Conservation (phyloP, 2,797 vertebrate species). For the Phataginus tricuspis region DNA sequence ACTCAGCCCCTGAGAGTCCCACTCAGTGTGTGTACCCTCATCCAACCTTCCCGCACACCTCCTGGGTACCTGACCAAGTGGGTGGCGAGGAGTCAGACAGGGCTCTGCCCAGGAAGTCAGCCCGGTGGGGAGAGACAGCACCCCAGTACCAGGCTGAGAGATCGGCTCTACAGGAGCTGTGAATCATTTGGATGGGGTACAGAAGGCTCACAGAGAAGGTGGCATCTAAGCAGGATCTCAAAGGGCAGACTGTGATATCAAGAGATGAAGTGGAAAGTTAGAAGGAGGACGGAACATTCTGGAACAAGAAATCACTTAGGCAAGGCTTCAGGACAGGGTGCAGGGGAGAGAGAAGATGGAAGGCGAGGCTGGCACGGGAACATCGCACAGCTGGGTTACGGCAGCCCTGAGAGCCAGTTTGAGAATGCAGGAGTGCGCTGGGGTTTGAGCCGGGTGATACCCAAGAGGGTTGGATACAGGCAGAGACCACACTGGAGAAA, state of each 20-base stretch:
- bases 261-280: neutral
- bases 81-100: neutral
- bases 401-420: neutral
- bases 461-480: neutral
- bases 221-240: neutral
- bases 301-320: neutral
- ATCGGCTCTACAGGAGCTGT: neutral
- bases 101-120: neutral
- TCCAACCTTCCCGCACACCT: neutral
- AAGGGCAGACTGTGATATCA: neutral
- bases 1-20: neutral
- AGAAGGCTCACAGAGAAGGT: neutral
- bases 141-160: too few relatives aligned
- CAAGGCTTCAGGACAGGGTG: neutral
- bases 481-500: neutral
- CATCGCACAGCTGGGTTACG: accelerated
- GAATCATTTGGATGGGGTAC: neutral
- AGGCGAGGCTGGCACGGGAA: neutral
- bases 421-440: neutral
- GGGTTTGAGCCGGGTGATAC: accelerated
- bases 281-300: neutral
- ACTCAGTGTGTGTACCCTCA: accelerated
- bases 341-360: neutral
- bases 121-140: neutral
- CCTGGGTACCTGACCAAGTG: neutral